These are phyloP conservation scores for Drosophila vallismaia DNA, from an alignment of 2,888 invertebrate species.

Conservation along the genomic window DNA sequence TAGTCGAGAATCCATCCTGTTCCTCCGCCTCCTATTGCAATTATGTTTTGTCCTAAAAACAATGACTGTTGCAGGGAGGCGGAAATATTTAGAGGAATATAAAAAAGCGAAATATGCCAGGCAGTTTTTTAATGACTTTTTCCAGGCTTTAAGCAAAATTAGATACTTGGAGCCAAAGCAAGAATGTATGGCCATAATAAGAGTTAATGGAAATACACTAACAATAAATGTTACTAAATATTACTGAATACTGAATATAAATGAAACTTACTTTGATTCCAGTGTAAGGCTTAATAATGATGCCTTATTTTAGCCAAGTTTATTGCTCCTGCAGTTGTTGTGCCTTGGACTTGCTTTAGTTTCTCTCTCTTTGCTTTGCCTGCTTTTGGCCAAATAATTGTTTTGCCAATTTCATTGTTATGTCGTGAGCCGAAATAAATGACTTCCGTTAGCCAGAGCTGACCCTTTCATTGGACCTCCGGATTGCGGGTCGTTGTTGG, in stretches of 20 bases:
- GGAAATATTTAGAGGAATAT: constrained; percentile 64
- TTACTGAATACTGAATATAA: no score
- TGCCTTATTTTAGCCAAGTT: constrained; percentile 35
- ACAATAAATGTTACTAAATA: no score
- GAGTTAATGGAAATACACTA: constrained; percentile 11
- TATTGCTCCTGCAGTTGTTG: constrained; percentile 30
- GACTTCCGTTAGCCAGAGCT: constrained; percentile 54
- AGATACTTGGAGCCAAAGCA: constrained; percentile 44
- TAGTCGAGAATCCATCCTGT: constrained; percentile 27
- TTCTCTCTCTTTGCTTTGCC: constrained; percentile 3
- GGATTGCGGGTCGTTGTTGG: constrained; percentile 26
- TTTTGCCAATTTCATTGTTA: constrained; percentile 60
- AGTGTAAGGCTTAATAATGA: constrained; percentile 20
- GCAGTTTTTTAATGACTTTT: constrained; percentile 30
- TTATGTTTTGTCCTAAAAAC: constrained; percentile 52
- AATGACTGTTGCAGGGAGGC: constrained; percentile 66
- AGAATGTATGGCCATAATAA: constrained; percentile 20
- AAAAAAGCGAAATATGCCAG: constrained; percentile 29
- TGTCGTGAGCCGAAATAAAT: constrained; percentile 53
- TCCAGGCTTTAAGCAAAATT: constrained; percentile 58
- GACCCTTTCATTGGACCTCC: constrained; percentile 19
- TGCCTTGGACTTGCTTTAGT: constrained; percentile 11
- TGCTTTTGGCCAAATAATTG: constrained; percentile 50
- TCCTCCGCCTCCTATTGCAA: constrained; percentile 32
- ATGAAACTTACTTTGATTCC: no score